Evolutionary conservation across 2,797 vertebrate genomes (phyloP).

Genomic region (Nannoperca australis): DNA sequence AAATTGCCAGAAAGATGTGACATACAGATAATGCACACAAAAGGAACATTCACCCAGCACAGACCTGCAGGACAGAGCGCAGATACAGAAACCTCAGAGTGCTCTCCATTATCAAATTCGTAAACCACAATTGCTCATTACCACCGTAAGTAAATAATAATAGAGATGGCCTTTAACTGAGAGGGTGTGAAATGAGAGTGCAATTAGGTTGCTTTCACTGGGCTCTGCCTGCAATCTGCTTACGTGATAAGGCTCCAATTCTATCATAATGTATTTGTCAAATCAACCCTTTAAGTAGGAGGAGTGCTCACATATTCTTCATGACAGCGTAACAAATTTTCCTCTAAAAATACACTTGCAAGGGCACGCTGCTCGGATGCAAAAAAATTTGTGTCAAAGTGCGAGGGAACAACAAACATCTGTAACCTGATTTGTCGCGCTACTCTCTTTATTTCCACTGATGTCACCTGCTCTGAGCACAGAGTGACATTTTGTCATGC

Average conservation of each 20-base stretch:
- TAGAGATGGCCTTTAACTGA: conserved; percentile 55
- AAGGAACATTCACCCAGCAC: conserved; percentile 20
- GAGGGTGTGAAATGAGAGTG: conserved; percentile 49
- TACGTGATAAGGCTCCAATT: conserved; percentile 59
- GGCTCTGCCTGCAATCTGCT: conserved; percentile 49
- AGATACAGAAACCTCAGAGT: conserved; percentile 34
- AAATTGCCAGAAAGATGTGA: conserved; percentile 45
- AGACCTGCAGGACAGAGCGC: conserved; percentile 36
- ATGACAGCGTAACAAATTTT: conserved; percentile 63
- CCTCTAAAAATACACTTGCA: conserved; percentile 68
- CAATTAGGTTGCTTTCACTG: conserved; percentile 55
- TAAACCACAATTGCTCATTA: conserved; percentile 56
- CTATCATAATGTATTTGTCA: conserved; percentile 73
- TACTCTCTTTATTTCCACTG: conserved; percentile 24
- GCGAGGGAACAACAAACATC: conserved; percentile 59
- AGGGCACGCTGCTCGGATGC: conserved; percentile 48
- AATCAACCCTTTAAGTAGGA: conserved; percentile 66
- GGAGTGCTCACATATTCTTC: conserved; percentile 54
- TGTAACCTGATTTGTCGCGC: conserved; percentile 36
- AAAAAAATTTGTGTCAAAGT: conserved; percentile 55
- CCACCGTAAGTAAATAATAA: conserved; percentile 64
- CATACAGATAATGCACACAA: conserved; percentile 25
- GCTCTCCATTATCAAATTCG: conserved; percentile 51
- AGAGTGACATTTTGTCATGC: conserved; percentile 15
- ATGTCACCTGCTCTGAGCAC: conserved; percentile 33